A percentile compares a stretch with the other conserved stretches of the same genome.
Evolutionary conservation across 2,797 vertebrate genomes (phyloP).

Genomic region (Rhynchotus rufescens): DNA sequence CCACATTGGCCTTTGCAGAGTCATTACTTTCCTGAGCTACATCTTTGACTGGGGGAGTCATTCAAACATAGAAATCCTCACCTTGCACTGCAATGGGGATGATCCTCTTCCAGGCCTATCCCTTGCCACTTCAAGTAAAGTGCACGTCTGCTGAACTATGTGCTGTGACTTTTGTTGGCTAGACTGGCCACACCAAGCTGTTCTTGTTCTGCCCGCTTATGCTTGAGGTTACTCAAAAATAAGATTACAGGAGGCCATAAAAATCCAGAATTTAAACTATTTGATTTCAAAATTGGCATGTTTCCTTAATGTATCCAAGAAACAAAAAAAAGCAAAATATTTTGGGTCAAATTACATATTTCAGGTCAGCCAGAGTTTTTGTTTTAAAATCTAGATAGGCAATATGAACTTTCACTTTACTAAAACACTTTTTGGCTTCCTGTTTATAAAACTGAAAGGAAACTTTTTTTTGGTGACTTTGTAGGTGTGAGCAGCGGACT

Average conservation of each 20-base stretch:
- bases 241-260: not conserved
- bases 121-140: not conserved
- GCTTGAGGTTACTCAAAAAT: not conserved
- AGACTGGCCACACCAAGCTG: not conserved
- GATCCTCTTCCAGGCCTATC: not conserved
- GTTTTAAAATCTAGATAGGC: not conserved
- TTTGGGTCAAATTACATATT: not conserved
- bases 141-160: not conserved
- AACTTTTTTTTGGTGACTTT: not conserved
- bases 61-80: not conserved
- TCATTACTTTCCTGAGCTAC: not conserved
- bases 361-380: not conserved
- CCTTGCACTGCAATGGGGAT: not conserved
- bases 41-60: not conserved
- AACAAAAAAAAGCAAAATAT: not conserved
- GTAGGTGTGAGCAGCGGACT: not conserved
- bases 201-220: not conserved
- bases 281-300: not conserved
- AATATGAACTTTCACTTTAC: not conserved
- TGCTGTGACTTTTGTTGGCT: not conserved
- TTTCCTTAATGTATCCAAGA: not conserved
- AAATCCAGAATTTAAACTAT: not conserved
- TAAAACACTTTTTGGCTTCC: not conserved
- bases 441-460: not conserved
- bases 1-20: not conserved